Percentiles rank a stretch among this genome's conserved stretches.
phyloP scores from a whole-genome alignment of 1,140 invertebrate species.

The Neocloeon triangulifer region DNA sequence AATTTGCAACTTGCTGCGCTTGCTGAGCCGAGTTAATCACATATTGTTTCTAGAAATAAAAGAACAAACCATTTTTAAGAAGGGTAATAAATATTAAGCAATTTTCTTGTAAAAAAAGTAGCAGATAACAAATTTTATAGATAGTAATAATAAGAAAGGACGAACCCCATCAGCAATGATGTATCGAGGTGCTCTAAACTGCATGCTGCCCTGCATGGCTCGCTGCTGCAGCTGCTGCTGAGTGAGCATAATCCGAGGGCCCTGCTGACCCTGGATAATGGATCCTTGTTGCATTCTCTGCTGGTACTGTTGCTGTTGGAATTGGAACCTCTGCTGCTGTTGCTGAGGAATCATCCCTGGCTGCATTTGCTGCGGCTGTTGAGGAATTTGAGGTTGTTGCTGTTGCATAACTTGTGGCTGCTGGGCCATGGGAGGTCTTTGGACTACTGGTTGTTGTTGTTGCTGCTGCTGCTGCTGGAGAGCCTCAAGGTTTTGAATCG shows the following conservation, averaged over 20 bases:
- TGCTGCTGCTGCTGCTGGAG: conserved; percentile 8
- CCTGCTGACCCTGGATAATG: conserved; percentile 3
- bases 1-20: too few species aligned
- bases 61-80: too few species aligned
- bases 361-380: conserved; percentile 17
- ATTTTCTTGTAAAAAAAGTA: too few species aligned
- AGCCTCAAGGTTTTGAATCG: conserved; percentile 3
- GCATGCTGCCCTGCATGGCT: conserved; percentile 20
- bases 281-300: conserved; percentile 10
- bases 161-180: background rate
- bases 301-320: conserved; percentile 20
- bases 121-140: too few species aligned
- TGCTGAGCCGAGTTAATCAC: too few species aligned
- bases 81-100: too few species aligned
- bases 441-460: conserved; percentile 11
- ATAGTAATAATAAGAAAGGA: too few species aligned
- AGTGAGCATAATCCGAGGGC: background rate
- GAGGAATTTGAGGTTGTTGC: conserved; percentile 15
- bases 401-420: conserved; percentile 10
- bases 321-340: conserved; percentile 18
- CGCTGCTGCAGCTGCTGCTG: conserved; percentile 18
- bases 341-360: conserved; percentile 14
- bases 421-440: conserved; percentile 6
- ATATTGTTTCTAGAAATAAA: too few species aligned
- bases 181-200: conserved; percentile 12